A percentile compares a stretch with the other conserved stretches of the same genome.
These are phyloP conservation scores for Lasioglossum malachurum DNA, from an alignment of 2,888 invertebrate species.

Conservation along the genomic window DNA sequence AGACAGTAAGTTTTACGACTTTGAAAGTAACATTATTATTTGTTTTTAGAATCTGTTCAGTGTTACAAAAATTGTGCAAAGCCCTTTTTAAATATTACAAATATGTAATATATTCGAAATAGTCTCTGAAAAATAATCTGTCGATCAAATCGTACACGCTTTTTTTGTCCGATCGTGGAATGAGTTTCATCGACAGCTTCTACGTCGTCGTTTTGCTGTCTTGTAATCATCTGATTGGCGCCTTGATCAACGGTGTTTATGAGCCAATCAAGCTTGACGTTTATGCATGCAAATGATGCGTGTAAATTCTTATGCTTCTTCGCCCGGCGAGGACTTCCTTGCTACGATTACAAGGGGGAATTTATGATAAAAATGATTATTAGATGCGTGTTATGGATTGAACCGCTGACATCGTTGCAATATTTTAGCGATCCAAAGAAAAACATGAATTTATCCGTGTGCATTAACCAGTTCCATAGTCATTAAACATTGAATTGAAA, in stretches of 20 bases:
- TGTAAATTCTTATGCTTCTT: slow-evolving; percentile 29
- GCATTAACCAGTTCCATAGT: too few relatives aligned
- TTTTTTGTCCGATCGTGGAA: not conserved
- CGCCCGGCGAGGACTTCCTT: slow-evolving; percentile 19
- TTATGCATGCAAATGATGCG: slow-evolving; percentile 52
- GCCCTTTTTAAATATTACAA: not conserved
- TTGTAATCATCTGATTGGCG: slow-evolving; percentile 50
- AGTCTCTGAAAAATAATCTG: not conserved
- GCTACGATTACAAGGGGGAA: slow-evolving; percentile 11
- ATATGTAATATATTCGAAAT: not conserved
- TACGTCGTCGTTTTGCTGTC: slow-evolving; percentile 33
- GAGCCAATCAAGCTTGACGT: slow-evolving; percentile 49
- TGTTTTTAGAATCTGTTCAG: too few relatives aligned
- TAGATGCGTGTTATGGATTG: not conserved
- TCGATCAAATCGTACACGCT: not conserved
- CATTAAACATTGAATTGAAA: too few relatives aligned
- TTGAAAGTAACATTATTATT: too few relatives aligned
- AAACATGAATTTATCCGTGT: too few relatives aligned
- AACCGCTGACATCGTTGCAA: not conserved
- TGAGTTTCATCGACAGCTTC: slow-evolving; percentile 17
- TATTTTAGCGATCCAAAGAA: not conserved
- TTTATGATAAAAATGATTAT: not conserved
- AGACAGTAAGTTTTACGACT: too few relatives aligned
- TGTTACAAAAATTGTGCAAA: not conserved
- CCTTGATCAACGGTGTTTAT: slow-evolving; percentile 39